A percentile compares a stretch with the other conserved stretches of the same genome.
phyloP scores from a whole-genome alignment of 2,113 vertebrate genomes.

The Menura novaehollandiae region DNA sequence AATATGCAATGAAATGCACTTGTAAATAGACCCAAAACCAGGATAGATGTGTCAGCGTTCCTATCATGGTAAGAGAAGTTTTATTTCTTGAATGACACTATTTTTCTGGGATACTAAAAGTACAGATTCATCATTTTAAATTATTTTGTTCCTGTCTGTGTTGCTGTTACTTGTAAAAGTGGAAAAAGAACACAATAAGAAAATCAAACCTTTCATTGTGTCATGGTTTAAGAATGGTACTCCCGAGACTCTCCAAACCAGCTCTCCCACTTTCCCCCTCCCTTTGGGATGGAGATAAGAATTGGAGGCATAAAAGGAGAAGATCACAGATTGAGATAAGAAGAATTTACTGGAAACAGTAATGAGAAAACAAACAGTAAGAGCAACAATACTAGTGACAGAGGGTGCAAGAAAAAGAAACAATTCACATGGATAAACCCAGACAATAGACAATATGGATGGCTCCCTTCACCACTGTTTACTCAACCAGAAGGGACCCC shows the following conservation, averaged over 20 bases:
- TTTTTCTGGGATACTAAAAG: constrained; percentile 4
- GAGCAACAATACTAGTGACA: neutral
- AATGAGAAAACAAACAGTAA: neutral
- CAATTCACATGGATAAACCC: neutral
- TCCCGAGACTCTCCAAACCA: too few relatives aligned
- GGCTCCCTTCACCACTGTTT: too few relatives aligned
- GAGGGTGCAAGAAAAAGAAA: neutral
- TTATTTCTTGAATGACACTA: neutral
- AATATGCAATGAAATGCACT: neutral
- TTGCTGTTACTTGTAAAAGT: neutral
- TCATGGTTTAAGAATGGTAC: accelerated
- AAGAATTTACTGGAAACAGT: neutral
- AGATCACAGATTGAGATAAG: neutral
- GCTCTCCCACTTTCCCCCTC: neutral
- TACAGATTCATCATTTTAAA: neutral
- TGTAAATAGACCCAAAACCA: neutral
- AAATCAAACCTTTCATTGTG: neutral
- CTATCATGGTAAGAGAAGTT: neutral
- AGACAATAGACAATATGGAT: too few relatives aligned
- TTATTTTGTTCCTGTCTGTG: neutral
- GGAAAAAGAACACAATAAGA: neutral
- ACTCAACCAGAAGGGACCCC: neutral
- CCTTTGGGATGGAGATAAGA: neutral
- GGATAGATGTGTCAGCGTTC: neutral
- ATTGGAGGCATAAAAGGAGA: neutral